These are phyloP conservation scores for Ara ararauna DNA, from an alignment of 2,797 vertebrate species.

Conservation along the genomic window DNA sequence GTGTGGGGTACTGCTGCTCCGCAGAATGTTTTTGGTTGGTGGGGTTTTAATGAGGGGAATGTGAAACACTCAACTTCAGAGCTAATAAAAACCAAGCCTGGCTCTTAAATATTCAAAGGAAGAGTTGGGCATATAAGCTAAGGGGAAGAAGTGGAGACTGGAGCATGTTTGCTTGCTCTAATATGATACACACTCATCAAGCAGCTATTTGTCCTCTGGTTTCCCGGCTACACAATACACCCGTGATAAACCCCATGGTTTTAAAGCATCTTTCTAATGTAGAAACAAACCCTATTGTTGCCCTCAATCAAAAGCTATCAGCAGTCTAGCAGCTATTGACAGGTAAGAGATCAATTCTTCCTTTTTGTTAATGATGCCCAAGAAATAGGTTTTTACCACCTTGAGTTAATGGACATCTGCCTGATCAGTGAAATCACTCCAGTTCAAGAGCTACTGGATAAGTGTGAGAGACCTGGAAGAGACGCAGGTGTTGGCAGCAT, in stretches of 20 bases:
- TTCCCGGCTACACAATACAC: neutral
- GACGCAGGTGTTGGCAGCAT: neutral
- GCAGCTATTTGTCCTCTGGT: neutral
- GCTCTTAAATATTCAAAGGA: neutral
- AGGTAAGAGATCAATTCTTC: neutral
- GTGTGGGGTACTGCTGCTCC: neutral
- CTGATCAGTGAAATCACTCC: accelerated
- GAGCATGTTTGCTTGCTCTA: neutral
- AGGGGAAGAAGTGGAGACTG: neutral
- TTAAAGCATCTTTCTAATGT: neutral
- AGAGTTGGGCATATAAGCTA: neutral
- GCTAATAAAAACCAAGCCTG: neutral
- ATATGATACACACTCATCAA: neutral
- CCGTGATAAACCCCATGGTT: neutral
- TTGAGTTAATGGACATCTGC: neutral
- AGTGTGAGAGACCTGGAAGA: neutral
- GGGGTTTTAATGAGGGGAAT: neutral
- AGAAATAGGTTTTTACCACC: slow-evolving; percentile 22
- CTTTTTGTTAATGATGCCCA: neutral
- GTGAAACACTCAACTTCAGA: neutral
- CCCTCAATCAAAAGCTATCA: neutral
- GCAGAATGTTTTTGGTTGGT: neutral
- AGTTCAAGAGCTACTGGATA: neutral
- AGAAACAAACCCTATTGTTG: neutral
- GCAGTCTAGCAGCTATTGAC: neutral